Evolutionary conservation across 2,888 invertebrate species (phyloP), one percentile per base, ranked within the genome.

Genomic region (Pyrgus malvae): DNA sequence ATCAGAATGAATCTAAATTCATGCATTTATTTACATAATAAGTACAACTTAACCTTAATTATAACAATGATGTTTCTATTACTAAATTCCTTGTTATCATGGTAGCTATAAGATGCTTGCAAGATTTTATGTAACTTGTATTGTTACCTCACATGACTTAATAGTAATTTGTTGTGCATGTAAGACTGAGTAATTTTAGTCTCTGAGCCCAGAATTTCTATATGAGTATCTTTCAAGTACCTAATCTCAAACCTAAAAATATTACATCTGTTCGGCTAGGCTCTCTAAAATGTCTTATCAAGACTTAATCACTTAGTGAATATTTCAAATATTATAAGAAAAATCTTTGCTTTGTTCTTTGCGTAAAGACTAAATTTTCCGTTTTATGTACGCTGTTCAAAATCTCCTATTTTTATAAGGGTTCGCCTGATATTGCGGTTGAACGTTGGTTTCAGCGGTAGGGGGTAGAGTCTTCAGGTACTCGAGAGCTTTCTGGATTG

Each of bases 401-500:
- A 48, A 46, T 46, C 57, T 48, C 40, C 51, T 65, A 12, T 56
- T 55, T 27, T 60, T 60, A 17, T n/a, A 41, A n/a, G 56, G 56
- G 5, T 46, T 40, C 4, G 57, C 33, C 31, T 60, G 57, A 27
- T 53, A 57, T 19, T 64, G 64, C 0, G 83, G 80, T 9, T 87
- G 85, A 6, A 78, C 60, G 42, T 83, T 86, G 0, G 84, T 74
- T 0, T 84, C 76, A 2, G 88, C 87, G 31, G 83, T 83, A 2
- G 92, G 90, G 2, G 92, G 91, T n/a, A 89, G 74, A 11, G 86
- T 83, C 66, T 89, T 91, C 67, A 93, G 85, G 78, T 92, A 93
- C 14, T 93, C 94, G 62, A 94, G 78, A 41, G 94, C 92, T 60
- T 91, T 92, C 68, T 93, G 93, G n/a, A 95, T 94, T 14, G 37